These are phyloP conservation scores for Sebastes aleutianus DNA, from an alignment of 2,797 vertebrate species.

Conservation along the genomic window DNA sequence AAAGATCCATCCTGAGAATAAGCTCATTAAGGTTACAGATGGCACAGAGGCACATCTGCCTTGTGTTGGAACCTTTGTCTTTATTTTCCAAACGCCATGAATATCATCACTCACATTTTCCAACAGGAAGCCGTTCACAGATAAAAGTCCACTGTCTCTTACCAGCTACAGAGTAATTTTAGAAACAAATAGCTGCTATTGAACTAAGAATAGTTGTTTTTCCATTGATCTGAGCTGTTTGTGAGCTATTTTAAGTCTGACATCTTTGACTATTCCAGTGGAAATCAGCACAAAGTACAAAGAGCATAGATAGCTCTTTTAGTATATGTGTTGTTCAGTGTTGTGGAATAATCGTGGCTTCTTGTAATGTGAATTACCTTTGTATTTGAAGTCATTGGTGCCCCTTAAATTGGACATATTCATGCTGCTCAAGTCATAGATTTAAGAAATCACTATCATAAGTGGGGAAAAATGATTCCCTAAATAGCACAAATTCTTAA, in stretches of 20 bases:
- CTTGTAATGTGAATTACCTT: neutral
- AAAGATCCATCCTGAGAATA: slow-evolving; percentile 36
- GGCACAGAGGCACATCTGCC: slow-evolving; percentile 43
- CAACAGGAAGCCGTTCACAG: slow-evolving; percentile 51
- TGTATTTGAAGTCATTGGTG: neutral
- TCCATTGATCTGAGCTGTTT: slow-evolving; percentile 55
- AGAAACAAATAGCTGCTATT: slow-evolving; percentile 48
- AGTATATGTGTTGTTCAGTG: neutral
- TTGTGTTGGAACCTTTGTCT: slow-evolving; percentile 37
- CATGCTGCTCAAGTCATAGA: neutral
- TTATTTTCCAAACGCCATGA: slow-evolving; percentile 50
- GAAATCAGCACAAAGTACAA: neutral
- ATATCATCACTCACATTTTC: slow-evolving; percentile 61
- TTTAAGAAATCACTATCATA: neutral
- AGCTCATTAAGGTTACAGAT: slow-evolving; percentile 42
- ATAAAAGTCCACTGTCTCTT: slow-evolving; percentile 61
- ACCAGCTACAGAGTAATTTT: slow-evolving; percentile 47
- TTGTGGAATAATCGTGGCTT: neutral
- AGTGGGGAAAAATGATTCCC: neutral
- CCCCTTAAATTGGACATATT: neutral
- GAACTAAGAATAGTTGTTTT: slow-evolving; percentile 64
- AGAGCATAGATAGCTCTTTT: neutral
- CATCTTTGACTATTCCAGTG: slow-evolving; percentile 31
- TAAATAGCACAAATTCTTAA: neutral
- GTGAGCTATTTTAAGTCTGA: slow-evolving; percentile 64